Evolutionary conservation across 2,797 vertebrate genomes (phyloP).

Genomic region (Artibeus jamaicensis): DNA sequence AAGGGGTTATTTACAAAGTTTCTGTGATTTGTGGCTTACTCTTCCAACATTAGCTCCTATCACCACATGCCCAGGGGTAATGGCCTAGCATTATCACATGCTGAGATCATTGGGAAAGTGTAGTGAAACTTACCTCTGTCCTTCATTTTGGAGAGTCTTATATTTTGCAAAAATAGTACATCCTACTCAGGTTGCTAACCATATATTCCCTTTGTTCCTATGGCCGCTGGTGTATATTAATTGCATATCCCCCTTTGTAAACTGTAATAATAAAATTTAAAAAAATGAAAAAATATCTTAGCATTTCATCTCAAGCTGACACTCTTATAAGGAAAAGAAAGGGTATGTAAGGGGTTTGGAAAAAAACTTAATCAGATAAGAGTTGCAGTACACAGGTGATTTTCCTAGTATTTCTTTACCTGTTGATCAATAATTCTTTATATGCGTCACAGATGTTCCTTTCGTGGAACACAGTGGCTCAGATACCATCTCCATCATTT

Average conservation of each 20-base stretch:
- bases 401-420: no score
- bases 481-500: no score
- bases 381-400: no score
- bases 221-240: conserved; percentile 90
- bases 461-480: no score
- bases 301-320: no score
- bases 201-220: conserved; percentile 74
- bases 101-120: conserved; percentile 67
- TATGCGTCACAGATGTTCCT: no score
- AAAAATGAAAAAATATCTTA: conserved; percentile 35
- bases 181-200: conserved; percentile 78
- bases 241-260: conserved; percentile 78
- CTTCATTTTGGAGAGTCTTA: conserved; percentile 74
- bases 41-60: conserved; percentile 64
- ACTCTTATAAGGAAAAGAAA: no score
- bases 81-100: conserved; percentile 70
- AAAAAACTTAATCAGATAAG: no score
- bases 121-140: conserved; percentile 70
- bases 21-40: conserved; percentile 75
- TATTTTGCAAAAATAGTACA: conserved; percentile 77
- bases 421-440: no score
- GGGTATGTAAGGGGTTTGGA: no score
- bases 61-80: conserved; percentile 63
- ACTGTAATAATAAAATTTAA: conserved; percentile 64
- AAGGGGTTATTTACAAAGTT: conserved; percentile 62